Evolutionary conservation across 2,113 vertebrate species (phyloP), one percentile per base, ranked within the genome.

Genomic region (Nerophis lumbriciformis): DNA sequence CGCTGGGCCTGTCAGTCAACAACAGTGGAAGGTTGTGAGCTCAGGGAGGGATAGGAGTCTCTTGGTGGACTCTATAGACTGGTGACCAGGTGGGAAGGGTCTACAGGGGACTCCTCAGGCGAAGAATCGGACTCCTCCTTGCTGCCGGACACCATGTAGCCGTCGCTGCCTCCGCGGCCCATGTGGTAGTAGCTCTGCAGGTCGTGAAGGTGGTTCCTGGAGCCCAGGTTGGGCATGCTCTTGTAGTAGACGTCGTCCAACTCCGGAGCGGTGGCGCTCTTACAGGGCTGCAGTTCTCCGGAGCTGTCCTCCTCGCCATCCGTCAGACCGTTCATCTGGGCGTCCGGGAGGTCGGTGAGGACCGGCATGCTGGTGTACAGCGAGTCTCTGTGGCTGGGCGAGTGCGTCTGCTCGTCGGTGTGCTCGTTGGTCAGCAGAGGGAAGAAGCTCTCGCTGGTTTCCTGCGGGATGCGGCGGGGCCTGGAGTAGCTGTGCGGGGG

Each of bases 221-320:
- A 93, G 89, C 96, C 97, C 51, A 98, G 86, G 88, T 99, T 98
- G 75, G 97, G 97, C 97, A 99, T 98, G 89, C 96, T 99, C 88
- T 99, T 99, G 86, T 97, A 99, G 89, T 95, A 98, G 71, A 96
- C 93, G n/a, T 98, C 97, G 0, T 98, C 96, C 3, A 90, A 77
- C 16, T 98, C 90, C 0, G 87, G 83, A 19, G 85, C 86, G 0
- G 84, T 94, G 12, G 88, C 83, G 10, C 91, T 90, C 89, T 93
- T 96, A 79, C 94, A 91, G 5, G 92, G 88, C 67, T 95, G 88
- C 52, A 89, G 84, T 80, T 91, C 82, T 4, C 85, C 84, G 0
- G 84, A 94, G 68, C 92, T 91, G 52, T 93, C 93, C 69, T 93
- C 92, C 79, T 92, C 87, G 1, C 91, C 89, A 39, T 92, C 89